Percentiles rank a stretch among this genome's conserved stretches.
phyloP scores from a whole-genome alignment of 2,888 invertebrate genomes.

The Diogma glabrata region DNA sequence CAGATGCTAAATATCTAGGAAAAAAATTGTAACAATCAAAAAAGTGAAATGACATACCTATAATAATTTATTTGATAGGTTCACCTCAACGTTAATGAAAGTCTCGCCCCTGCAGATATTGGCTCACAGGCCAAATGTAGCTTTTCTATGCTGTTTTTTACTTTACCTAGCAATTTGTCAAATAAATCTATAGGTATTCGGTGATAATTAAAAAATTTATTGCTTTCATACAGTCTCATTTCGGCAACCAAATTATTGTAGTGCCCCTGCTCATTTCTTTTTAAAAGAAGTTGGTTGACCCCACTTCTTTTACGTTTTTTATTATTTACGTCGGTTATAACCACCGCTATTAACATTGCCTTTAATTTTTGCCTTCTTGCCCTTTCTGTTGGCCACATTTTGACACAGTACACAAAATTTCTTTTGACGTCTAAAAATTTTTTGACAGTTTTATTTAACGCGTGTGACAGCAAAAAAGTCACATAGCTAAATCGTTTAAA shows the following conservation, averaged over 20 bases:
- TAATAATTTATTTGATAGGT: neutral
- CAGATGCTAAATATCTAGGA: constrained; percentile 4
- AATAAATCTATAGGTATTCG: neutral
- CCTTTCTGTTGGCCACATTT: no score
- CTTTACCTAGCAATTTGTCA: neutral
- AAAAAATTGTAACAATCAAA: neutral
- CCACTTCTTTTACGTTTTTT: neutral
- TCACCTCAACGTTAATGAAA: neutral
- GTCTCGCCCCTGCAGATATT: neutral
- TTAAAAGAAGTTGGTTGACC: neutral
- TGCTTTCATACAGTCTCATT: neutral
- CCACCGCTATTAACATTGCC: no score
- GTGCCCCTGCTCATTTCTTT: neutral
- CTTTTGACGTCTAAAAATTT: no score
- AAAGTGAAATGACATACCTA: neutral
- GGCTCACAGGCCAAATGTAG: neutral
- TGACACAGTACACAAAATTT: no score
- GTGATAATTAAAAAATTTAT: neutral
- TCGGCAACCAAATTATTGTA: neutral
- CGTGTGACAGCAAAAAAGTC: no score
- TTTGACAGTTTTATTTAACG: no score
- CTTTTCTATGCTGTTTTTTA: neutral
- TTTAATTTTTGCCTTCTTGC: no score
- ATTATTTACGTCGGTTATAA: no score
- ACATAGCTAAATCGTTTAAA: no score